A percentile compares a stretch with the other conserved stretches of the same genome.
Evolutionary conservation across 2,888 invertebrate species (phyloP).

Genomic region (Ptilodon capucinus): DNA sequence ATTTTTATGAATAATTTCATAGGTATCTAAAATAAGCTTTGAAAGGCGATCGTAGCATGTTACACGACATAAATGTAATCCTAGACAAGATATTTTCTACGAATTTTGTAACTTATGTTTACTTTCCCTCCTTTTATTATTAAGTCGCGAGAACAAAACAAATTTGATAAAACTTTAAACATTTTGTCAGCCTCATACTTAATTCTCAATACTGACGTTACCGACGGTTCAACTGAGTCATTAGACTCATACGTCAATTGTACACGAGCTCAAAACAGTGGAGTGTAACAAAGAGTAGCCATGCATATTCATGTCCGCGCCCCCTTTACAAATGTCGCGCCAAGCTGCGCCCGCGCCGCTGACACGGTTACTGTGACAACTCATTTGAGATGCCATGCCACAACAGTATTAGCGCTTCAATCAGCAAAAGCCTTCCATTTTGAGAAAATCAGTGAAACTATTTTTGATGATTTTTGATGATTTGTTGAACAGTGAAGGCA

Average conservation of each 20-base stretch:
- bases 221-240: slow-evolving; percentile 25
- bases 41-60: too few species aligned
- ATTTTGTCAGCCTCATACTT: background rate
- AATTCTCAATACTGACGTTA: background rate
- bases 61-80: too few species aligned
- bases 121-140: too few species aligned
- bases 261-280: slow-evolving; percentile 56
- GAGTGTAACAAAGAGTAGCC: slow-evolving; percentile 58
- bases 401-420: slow-evolving; percentile 25
- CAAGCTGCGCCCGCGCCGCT: slow-evolving; percentile 31
- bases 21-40: too few species aligned
- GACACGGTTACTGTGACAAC: slow-evolving; percentile 53
- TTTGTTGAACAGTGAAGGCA: too few species aligned
- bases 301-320: slow-evolving; percentile 73
- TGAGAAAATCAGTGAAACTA: background rate
- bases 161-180: too few species aligned
- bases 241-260: slow-evolving; percentile 40
- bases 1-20: too few species aligned
- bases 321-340: slow-evolving; percentile 45
- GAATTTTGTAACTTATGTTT: too few species aligned
- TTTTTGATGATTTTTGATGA: background rate
- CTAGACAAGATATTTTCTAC: too few species aligned
- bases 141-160: too few species aligned
- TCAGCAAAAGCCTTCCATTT: background rate
- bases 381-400: slow-evolving; percentile 57